These are phyloP conservation scores for Bos javanicus DNA, from an alignment of 2,113 vertebrate species.

Conservation along the genomic window DNA sequence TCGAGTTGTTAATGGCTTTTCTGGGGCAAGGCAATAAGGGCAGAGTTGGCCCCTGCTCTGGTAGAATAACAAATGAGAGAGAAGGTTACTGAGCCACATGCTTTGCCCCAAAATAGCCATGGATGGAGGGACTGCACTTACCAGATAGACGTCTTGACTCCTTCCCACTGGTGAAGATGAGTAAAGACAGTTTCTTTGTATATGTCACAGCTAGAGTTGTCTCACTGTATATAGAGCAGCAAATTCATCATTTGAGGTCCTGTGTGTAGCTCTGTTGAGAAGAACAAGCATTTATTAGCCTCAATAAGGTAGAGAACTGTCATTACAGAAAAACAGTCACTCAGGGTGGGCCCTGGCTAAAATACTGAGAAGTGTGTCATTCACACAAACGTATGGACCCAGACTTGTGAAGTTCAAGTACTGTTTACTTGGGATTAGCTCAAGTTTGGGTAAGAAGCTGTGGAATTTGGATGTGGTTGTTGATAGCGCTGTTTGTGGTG, in stretches of 20 bases:
- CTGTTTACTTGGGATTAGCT: conserved; percentile 30
- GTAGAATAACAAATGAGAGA: not conserved
- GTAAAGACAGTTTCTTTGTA: not conserved
- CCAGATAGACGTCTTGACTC: not conserved
- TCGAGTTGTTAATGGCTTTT: not conserved
- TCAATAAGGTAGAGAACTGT: not conserved
- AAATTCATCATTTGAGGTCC: not conserved
- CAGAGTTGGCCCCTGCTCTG: not conserved
- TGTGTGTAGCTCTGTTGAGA: not conserved
- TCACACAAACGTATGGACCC: not conserved
- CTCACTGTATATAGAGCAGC: not conserved
- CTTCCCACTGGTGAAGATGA: not conserved
- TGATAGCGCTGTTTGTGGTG: not conserved
- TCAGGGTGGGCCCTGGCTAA: not conserved
- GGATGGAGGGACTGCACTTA: not conserved
- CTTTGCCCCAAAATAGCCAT: not conserved
- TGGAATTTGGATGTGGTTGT: not conserved
- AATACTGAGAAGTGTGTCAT: not conserved
- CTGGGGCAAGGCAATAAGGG: not conserved
- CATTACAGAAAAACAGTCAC: not conserved
- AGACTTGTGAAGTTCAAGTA: conserved; percentile 31
- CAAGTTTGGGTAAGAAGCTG: not conserved
- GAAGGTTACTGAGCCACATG: not conserved
- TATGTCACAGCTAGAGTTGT: not conserved
- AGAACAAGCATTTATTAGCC: not conserved